These are phyloP conservation scores for Epinotia demarniana DNA, from an alignment of 2,888 invertebrate species.

Conservation along the genomic window DNA sequence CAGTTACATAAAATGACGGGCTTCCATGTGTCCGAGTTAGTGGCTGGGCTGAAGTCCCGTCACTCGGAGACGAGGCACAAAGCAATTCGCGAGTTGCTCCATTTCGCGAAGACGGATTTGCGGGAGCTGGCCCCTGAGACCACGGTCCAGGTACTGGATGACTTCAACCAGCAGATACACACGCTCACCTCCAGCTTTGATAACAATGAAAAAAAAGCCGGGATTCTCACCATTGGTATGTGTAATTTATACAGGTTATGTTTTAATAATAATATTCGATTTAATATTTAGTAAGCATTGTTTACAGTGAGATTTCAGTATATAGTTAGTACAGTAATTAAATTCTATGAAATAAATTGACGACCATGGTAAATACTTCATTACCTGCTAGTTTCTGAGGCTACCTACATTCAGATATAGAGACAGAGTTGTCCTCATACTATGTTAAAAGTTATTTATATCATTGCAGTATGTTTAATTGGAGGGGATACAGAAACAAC, in stretches of 20 bases:
- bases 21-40: slow-evolving; percentile 89
- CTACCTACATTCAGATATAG: too few relatives aligned
- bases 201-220: slow-evolving; percentile 97
- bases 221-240: slow-evolving; percentile 95
- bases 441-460: neutral
- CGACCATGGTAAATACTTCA: too few relatives aligned
- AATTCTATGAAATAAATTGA: too few relatives aligned
- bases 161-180: slow-evolving; percentile 97
- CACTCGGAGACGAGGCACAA: slow-evolving; percentile 93
- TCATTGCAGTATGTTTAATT: slow-evolving; percentile 92
- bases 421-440: too few relatives aligned
- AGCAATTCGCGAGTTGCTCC: slow-evolving; percentile 93
- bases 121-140: slow-evolving; percentile 95
- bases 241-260: slow-evolving; percentile 30
- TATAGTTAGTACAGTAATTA: too few relatives aligned
- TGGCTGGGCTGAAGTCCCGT: slow-evolving; percentile 94
- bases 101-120: slow-evolving; percentile 95
- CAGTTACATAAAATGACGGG: slow-evolving; percentile 59
- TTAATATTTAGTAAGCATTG: slow-evolving; percentile 10
- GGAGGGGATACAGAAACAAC: slow-evolving; percentile 96
- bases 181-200: slow-evolving; percentile 97
- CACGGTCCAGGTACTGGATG: slow-evolving; percentile 93
- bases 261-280: neutral
- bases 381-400: too few relatives aligned
- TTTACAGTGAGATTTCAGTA: neutral